Evolutionary conservation across 1,140 invertebrate species (phyloP), one percentile per base, ranked within the genome.

Genomic region (Fopius arisanus): DNA sequence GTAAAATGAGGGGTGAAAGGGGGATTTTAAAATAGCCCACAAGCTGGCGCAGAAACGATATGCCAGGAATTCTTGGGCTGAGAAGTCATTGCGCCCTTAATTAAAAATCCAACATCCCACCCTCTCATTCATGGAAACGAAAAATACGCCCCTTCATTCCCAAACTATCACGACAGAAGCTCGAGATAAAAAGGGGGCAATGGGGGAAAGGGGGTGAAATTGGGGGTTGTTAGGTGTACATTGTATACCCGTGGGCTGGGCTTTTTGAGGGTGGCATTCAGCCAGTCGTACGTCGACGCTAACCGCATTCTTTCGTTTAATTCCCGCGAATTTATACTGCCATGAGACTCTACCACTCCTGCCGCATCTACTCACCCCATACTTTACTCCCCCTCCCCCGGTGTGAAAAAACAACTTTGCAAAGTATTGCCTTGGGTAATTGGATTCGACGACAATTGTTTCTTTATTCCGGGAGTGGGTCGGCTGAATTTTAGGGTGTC

Each of bases 221-320:
- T 5, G 59, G 59, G n/a, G 62, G 62, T 65, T 31, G 29, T 28
- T 26, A 62, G 14, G 16, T 65, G 28, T 65, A 65, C 19, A 65
- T 65, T 65, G 28, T 65, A 19, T 31, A 65, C 62, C 62, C 62
- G 31, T 28, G 54, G 26, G 12, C 28, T 10, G 7, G 28, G 29
- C n/a, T 33, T 65, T 65, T 83, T 84, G 81, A 82, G 83, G 82
- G 82, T 74, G 75, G 81, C 78, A 79, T 66, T 75, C 74, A 77
- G 73, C 75, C 73, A 83, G 78, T 85, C 81, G 83, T 85, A 87
- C 85, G 84, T 86, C 84, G 82, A 81, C 82, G 80, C 81, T 86
- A 85, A 87, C 86, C 86, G 81, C 87, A 88, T 88, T 87, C 87
- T 87, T 88, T 87, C 86, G 86, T 88, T 88, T 88, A 88, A 88